Base-by-base conservation (phyloP, 2,888 invertebrate species). In the Trissolcus japonicus region DNA sequence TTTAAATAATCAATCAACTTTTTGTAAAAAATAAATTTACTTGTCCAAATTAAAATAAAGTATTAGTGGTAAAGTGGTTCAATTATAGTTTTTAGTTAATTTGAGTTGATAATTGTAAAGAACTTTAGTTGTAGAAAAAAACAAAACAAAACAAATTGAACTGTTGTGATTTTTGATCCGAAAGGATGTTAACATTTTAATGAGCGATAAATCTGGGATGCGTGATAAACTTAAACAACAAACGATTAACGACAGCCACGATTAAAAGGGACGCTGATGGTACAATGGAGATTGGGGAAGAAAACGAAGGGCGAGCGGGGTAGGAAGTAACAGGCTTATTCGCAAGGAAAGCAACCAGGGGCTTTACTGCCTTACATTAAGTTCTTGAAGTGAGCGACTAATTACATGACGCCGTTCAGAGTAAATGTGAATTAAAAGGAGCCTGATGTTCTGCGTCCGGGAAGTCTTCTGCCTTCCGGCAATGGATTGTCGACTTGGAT, bases 361-460 rank as follows among this genome's bases (percentile, higher is more conserved):
- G 79, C 80, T 83, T 82, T 83, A 83, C 82, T 83, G 81, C 82
- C 84, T 84, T 82, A 81, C 83, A 83, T 84, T 83, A 84, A 85
- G 81, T 81, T 81, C 80, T 79, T 76, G 78, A 81, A 82, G 82
- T 80, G 82, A 80, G 83, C 85, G 84, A 87, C 87, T 88, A 88
- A 88, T 88, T 88, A 88, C 86, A 85, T 86, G 86, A 85, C 86
- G 85, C 84, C 85, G 86, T 84, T 87, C 85, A 84, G 85, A 84
- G 85, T 86, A 85, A 87, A 85, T 85, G 86, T 82, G 86, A 86
- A 87, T 87, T 87, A 88, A 88, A 86, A 87, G 85, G 83, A 81
- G 82, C 57, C 84, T 81, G 46, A 35, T 51, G 84, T 83, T 80
- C 80, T 80, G 79, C 65, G 83, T 83, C 81, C 82, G 81, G 79